phyloP scores from a whole-genome alignment of 2,113 vertebrate genomes.

The Notarius lentiginosus region DNA sequence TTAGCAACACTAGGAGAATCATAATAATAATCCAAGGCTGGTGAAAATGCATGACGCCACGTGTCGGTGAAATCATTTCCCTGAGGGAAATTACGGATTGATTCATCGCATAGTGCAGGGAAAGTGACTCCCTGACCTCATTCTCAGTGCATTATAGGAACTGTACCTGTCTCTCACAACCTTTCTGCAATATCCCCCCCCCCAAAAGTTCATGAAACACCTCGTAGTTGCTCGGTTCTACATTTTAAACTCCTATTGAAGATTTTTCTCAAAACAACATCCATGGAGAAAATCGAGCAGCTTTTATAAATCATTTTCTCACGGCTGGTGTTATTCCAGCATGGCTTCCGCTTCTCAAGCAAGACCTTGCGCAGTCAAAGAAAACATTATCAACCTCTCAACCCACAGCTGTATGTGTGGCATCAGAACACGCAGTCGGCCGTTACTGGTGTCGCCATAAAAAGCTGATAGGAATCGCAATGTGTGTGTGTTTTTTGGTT shows the following conservation, averaged over 20 bases:
- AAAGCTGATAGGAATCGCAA: neutral
- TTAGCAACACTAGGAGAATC: neutral
- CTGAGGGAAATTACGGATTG: neutral
- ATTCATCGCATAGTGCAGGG: neutral
- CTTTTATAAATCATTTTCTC: neutral
- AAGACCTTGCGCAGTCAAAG: neutral
- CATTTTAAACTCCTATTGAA: neutral
- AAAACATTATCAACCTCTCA: neutral
- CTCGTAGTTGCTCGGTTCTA: neutral
- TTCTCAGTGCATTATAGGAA: neutral
- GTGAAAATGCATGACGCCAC: neutral
- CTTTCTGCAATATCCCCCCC: neutral
- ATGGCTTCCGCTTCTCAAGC: neutral
- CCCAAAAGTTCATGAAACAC: neutral
- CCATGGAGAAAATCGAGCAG: neutral
- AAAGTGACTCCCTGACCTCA: neutral
- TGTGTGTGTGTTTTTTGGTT: neutral
- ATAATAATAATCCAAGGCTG: neutral
- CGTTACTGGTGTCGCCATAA: neutral
- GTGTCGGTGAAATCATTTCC: neutral
- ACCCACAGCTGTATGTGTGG: neutral
- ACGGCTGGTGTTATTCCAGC: neutral
- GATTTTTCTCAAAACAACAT: neutral
- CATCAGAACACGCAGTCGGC: neutral
- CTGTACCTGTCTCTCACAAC: neutral